A percentile compares a stretch with the other conserved stretches of the same genome.
Evolutionary conservation across 2,888 invertebrate genomes (phyloP).

Genomic region (Drosophila leonis): DNA sequence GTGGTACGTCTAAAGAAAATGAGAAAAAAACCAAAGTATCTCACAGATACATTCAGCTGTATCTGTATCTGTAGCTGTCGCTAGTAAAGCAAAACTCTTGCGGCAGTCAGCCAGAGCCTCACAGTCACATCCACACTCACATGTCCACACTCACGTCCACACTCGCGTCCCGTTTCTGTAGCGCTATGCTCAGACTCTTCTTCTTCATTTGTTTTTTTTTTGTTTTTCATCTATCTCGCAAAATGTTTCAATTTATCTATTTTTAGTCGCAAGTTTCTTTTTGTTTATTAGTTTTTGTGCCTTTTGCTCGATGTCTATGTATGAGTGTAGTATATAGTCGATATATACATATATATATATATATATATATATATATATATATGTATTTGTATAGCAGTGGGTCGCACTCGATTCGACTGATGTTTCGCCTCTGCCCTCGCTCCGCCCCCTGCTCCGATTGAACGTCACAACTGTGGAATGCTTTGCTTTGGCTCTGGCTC

Average conservation of each 20-base stretch:
- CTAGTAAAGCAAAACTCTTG: constrained; percentile 51
- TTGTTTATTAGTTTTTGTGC: constrained; percentile 76
- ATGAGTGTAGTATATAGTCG: constrained; percentile 25
- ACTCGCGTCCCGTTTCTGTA: constrained; percentile 58
- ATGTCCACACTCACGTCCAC: constrained; percentile 40
- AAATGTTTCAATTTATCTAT: constrained; percentile 80
- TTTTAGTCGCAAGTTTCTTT: constrained; percentile 80
- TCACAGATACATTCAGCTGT: constrained; percentile 53
- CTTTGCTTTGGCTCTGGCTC: constrained; percentile 19
- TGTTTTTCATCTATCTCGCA: constrained; percentile 70
- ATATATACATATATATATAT: constrained; percentile 22
- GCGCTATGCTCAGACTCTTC: constrained; percentile 57
- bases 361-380: constrained; percentile 32
- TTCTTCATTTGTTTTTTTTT: neutral
- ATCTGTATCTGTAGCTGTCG: constrained; percentile 20
- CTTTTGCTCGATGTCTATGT: constrained; percentile 40
- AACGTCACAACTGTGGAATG: constrained; percentile 79
- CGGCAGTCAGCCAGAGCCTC: constrained; percentile 25
- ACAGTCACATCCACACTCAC: constrained; percentile 41
- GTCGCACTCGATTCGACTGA: constrained; percentile 63
- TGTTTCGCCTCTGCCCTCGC: constrained; percentile 21
- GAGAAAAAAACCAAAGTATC: constrained; percentile 50
- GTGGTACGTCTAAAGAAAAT: constrained; percentile 55
- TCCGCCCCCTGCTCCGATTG: constrained; percentile 56
- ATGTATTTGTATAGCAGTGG: constrained; percentile 59